Conservation (phyloP, 2,113 vertebrate genomes). For the Lathamus discolor region DNA sequence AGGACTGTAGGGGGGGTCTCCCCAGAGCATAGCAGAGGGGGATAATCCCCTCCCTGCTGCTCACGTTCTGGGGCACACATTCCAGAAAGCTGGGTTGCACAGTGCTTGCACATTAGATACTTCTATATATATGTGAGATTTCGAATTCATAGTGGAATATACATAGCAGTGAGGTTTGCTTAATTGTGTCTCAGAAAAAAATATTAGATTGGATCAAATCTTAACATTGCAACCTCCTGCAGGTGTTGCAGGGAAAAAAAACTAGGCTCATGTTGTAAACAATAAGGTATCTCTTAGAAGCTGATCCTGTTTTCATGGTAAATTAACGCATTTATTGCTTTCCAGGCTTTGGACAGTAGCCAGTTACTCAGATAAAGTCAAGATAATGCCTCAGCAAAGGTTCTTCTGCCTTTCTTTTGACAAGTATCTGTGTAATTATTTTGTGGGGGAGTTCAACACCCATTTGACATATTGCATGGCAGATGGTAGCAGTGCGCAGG, state of each 20-base stretch:
- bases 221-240: neutral
- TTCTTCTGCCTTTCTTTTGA: neutral
- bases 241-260: neutral
- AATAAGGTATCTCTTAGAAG: neutral
- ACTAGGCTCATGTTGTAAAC: neutral
- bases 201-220: neutral
- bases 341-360: neutral
- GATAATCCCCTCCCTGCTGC: neutral
- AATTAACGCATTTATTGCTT: neutral
- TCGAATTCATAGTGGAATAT: neutral
- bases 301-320: neutral
- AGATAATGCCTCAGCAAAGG: neutral
- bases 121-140: neutral
- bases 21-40: neutral
- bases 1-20: neutral
- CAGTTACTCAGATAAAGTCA: neutral
- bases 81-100: neutral
- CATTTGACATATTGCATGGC: fast-evolving
- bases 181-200: neutral
- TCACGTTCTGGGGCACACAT: neutral
- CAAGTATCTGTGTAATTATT: neutral
- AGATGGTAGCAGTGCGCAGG: neutral
- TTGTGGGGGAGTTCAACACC: neutral
- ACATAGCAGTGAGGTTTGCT: neutral
- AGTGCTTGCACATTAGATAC: neutral